Evolutionary conservation across 1,140 invertebrate genomes (phyloP).

Genomic region (Trissolcus basalis): DNA sequence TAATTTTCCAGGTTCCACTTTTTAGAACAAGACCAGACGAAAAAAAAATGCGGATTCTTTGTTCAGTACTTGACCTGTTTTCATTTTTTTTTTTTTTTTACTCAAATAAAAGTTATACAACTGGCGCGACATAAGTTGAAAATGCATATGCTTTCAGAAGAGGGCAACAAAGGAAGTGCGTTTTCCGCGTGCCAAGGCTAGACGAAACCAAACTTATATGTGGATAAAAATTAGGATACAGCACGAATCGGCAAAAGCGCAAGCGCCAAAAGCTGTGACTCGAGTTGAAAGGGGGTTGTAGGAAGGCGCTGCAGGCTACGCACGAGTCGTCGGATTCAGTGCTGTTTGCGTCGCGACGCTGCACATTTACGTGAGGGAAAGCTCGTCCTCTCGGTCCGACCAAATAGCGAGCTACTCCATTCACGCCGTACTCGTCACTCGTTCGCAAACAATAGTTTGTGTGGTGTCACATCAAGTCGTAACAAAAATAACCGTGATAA

Average conservation of each 20-base stretch:
- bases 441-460: constrained; percentile 1
- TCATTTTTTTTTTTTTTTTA: too few relatives aligned
- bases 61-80: too few relatives aligned
- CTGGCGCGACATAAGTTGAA: constrained; percentile 6
- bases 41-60: too few relatives aligned
- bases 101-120: too few relatives aligned
- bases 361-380: constrained; percentile 42
- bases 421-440: neutral
- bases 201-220: constrained; percentile 53
- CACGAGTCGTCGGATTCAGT: constrained; percentile 68
- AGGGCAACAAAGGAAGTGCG: constrained; percentile 29
- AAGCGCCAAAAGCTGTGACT: constrained; percentile 63
- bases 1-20: too few relatives aligned
- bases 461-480: constrained; percentile 1
- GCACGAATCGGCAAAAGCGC: constrained; percentile 60
- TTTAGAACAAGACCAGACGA: too few relatives aligned
- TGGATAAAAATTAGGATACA: constrained; percentile 64
- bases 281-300: constrained; percentile 53
- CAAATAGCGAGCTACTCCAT: constrained; percentile 4
- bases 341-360: constrained; percentile 68
- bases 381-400: constrained; percentile 7
- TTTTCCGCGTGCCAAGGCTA: constrained; percentile 40
- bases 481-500: neutral
- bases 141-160: neutral
- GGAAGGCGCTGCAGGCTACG: constrained; percentile 66